phyloP scores from a whole-genome alignment of 92 coral and sea anemone species.

The Zoanthus sansibaricus region DNA sequence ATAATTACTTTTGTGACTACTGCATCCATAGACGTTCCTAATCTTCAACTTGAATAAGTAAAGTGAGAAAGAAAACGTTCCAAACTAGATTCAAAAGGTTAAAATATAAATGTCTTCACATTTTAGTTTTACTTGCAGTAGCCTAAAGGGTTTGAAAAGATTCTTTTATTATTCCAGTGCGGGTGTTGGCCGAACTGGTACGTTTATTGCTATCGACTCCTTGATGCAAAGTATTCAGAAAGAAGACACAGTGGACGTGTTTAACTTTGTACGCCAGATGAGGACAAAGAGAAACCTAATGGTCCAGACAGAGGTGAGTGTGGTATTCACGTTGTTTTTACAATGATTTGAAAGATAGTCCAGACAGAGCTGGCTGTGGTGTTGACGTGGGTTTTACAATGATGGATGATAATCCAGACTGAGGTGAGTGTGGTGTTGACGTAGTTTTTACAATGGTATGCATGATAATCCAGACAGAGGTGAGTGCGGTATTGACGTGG shows the following conservation, averaged over 20 bases:
- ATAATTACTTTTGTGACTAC: too few relatives aligned
- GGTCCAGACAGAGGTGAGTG: conserved; percentile 98
- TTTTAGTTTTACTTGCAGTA: too few relatives aligned
- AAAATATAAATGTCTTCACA: too few relatives aligned
- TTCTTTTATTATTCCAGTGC: conserved; percentile 63
- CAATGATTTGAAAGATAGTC: conserved; percentile 54
- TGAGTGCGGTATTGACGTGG: not conserved
- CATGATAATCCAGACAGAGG: not conserved
- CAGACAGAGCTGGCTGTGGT: conserved; percentile 48
- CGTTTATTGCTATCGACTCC: conserved; percentile 91
- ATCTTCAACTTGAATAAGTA: too few relatives aligned
- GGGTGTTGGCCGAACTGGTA: conserved; percentile 98
- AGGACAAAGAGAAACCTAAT: conserved; percentile 86
- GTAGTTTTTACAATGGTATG: not conserved
- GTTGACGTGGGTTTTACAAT: not conserved
- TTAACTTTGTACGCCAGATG: conserved; percentile 94
- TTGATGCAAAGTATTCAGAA: conserved; percentile 81
- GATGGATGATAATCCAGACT: not conserved
- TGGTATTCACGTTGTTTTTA: not conserved
- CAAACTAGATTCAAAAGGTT: too few relatives aligned
- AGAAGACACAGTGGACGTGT: conserved; percentile 87
- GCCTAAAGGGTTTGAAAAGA: too few relatives aligned
- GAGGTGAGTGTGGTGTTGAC: not conserved
- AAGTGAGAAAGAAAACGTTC: too few relatives aligned
- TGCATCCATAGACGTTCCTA: too few relatives aligned